Percentiles rank a stretch among this genome's conserved stretches.
Conservation (phyloP, 92 coral and sea anemone genomes). For the Porites cylindrica region DNA sequence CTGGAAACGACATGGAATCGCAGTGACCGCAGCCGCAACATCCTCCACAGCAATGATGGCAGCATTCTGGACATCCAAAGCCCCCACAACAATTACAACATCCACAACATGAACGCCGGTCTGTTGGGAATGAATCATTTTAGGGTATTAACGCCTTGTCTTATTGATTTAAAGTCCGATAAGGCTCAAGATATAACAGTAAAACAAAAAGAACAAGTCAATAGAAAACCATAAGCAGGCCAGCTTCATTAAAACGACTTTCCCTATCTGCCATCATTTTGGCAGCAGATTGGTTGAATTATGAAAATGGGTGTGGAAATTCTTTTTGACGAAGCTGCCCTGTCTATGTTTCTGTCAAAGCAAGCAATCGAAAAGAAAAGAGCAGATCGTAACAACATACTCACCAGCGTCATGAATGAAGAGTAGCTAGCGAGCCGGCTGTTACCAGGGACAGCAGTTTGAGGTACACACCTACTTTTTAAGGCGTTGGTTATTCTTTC, state of each 20-base stretch:
- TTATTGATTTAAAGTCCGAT: neutral
- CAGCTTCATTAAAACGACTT: conserved; percentile 33
- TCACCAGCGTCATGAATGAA: conserved; percentile 27
- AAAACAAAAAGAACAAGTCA: neutral
- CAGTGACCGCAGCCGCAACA: conserved; percentile 79
- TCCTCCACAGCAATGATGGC: conserved; percentile 74
- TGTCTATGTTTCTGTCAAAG: conserved; percentile 47
- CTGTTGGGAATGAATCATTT: neutral
- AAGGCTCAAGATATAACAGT: too few relatives aligned
- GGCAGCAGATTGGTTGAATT: neutral
- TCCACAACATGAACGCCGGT: conserved; percentile 51
- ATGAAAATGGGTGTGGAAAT: too few relatives aligned
- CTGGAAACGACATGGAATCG: conserved; percentile 75
- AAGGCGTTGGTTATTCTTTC: neutral
- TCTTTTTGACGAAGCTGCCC: conserved; percentile 56
- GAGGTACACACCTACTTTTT: conserved; percentile 9
- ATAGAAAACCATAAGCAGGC: conserved; percentile 38
- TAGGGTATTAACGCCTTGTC: neutral
- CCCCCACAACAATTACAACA: conserved; percentile 67
- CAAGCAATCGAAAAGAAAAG: conserved; percentile 18
- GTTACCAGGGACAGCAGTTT: conserved; percentile 16
- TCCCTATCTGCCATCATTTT: neutral
- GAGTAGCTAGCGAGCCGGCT: conserved; percentile 32
- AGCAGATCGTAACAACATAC: conserved; percentile 48
- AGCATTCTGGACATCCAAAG: conserved; percentile 67